Base-by-base conservation (phyloP, 1,140 invertebrate species). In the Diachasma alloeum region DNA sequence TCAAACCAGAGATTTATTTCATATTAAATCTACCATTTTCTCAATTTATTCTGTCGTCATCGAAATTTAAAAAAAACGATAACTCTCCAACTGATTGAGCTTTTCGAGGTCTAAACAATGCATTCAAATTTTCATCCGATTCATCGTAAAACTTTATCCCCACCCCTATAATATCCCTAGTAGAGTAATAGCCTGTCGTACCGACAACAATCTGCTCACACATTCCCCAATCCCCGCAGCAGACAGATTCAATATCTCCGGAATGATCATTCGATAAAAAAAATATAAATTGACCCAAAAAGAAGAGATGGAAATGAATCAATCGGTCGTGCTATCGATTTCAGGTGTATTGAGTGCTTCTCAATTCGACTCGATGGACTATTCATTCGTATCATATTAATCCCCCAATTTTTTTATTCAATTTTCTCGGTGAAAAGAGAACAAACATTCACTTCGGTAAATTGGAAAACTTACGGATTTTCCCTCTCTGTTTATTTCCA, bases 341-440 rank as follows among this genome's bases (percentile, higher is more conserved):
- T 31, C 24, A 15, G 59, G 59, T 63, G 8, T 15, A 63, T 31
- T 63, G 59, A 63, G 24, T 63, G 24, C 59, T 63, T 26, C 59
- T 63, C 59, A 19, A 63, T 63, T 63, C 24, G 19, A 9, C 53
- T 59, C 53, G 59, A 63, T 63, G 24, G 11, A 63, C 19, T 63
- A 26, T 26, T 63, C 59, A 63, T 26, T 63, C 59, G 59, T 63
- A 63, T 63, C 59, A 26, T 63, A 63, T 63, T 63, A 63, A 63
- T 63, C 59, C 24, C 10, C 19, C 59, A 63, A 63, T 63, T 63
- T 63, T 63, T 26, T 53, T 53, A n/a, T 17, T 53, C 48, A 17
- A 17, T 53, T 53, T 53, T 53, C 15, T 53, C 48, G 48, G 48
- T 31, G n/a, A 11, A 46, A 46, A 15, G 48, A 15, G 48, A 53